Evolutionary conservation across 2,113 vertebrate genomes (phyloP), one percentile per base, ranked within the genome.

Genomic region (Oryzias woworae): DNA sequence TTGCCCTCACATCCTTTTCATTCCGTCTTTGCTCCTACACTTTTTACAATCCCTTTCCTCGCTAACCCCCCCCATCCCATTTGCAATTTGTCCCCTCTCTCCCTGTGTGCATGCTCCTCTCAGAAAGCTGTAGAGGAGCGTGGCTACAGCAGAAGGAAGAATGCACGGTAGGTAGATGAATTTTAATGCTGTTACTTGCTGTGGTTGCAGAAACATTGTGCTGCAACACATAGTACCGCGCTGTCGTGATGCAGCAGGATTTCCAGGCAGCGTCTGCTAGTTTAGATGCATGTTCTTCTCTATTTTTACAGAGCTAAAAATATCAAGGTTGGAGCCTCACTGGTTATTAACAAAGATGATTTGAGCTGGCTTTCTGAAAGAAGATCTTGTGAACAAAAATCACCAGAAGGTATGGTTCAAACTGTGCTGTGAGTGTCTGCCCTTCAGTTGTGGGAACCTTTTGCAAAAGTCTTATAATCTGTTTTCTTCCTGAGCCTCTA

Each of bases 331-430:
- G 83, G 92, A 93, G 73, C 92, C 73, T 43, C 53, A 79, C 12
- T 58, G 93, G 67, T 92, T 89, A 72, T 90, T 93, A 28, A 91
- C 92, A 16, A 94, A 92, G 93, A 94, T 73, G 67, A 69, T 91
- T 92, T 66, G 88, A 93, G 82, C 88, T 54, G 93, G 92, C 15
- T 92, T 89, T 79, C 90, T 90, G 62, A 93, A 91, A 80, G 92
- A 91, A 83, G 89, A 90, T 51, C 74, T 91, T 57, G 92, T 85
- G 77, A 92, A 91, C 62, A 82, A 49, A n/a, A 63, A 15, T 66
- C 22, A 61, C 49, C 36, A 77, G 93, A 86, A 93, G 94, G 92
- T 96, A 94, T 28, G 0, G 43, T 52, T 69, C 68, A 1, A 3
- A 69, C 50, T 50, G 45, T 46, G 3, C 5, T 18, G 10, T 62